Percentiles rank a stretch among this genome's conserved stretches.
Evolutionary conservation across 2,888 invertebrate species (phyloP).

Genomic region (Parnassius apollo): DNA sequence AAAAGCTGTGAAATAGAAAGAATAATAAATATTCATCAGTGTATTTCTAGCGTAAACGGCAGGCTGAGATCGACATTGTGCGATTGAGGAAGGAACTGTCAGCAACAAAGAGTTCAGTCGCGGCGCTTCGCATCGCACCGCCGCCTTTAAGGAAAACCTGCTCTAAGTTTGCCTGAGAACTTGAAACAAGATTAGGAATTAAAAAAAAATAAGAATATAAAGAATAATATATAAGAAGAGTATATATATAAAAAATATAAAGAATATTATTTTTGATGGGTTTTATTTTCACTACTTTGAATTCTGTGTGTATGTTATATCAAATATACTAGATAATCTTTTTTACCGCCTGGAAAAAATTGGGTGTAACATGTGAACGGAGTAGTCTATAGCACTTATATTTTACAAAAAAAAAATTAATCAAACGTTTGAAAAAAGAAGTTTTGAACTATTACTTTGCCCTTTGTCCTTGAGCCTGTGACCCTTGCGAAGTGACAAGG

Average conservation of each 20-base stretch:
- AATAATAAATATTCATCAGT: conserved; percentile 39
- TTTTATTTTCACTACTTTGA: no score
- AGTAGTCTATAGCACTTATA: no score
- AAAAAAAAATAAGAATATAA: background rate
- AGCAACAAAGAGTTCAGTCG: conserved; percentile 65
- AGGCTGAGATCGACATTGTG: conserved; percentile 74
- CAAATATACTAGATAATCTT: no score
- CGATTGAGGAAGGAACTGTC: conserved; percentile 73
- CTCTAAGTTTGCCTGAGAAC: conserved; percentile 58
- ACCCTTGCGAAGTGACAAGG: no score
- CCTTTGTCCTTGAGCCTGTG: no score
- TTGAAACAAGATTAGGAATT: conserved; percentile 3
- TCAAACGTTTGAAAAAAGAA: no score
- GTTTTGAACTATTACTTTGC: no score
- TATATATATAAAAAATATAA: conserved; percentile 2
- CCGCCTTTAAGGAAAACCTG: conserved; percentile 53
- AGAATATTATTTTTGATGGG: background rate
- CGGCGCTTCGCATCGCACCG: conserved; percentile 84
- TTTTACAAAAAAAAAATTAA: no score
- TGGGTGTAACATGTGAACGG: no score
- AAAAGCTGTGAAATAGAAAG: conserved; percentile 4
- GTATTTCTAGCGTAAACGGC: conserved; percentile 72
- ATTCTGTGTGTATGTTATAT: no score
- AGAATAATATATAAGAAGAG: no score
- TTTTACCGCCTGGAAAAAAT: no score